Base-by-base conservation (phyloP, 2,113 vertebrate species). In the Dolichallabes microphthalmus region DNA sequence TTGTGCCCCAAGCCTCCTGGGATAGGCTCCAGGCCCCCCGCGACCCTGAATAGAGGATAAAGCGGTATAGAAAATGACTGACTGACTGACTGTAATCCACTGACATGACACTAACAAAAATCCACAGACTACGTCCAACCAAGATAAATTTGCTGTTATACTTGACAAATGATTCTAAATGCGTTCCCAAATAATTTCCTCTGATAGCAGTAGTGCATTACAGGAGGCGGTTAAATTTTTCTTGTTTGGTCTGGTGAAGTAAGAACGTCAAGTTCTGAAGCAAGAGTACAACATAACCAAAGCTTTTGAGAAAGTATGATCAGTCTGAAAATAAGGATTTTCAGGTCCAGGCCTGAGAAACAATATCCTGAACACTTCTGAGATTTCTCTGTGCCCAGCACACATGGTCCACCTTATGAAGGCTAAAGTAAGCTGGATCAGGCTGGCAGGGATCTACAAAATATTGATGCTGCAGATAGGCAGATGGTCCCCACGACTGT, bases 371-470 rank as follows among this genome's bases (percentile, higher is more conserved):
- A 79, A 79, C 55, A 79, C 4, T 60, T 60, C 30, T 39, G 55
- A 60, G 30, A 55, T 39, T 79, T 79, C 19, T 60, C 19, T 79
- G 55, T 32, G 58, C 30, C 55, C 76, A 79, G 12, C 55, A 79
- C 55, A 79, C 76, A 79, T 79, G 27, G 19, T 35, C 30, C 30
- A 79, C 22, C 55, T 53, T 55, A 35, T 60, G 55, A 79, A 60
- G 55, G 30, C 76, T 79, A 79, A 79, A 57, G 76, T 79, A 20
- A 79, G 76, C 4, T 60, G 76, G 55, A 79, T 58, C 55, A 58
- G 19, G 30, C 13, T 76, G 27, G 25, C 35, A 60, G 55, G 53
- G 30, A 79, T 60, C 55, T 39, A 79, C 76, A 79, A 79, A 79
- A 79, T 60, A 79, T 79, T 79, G 30, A 79, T 79, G 76, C 76